Percentiles rank a stretch among this genome's conserved stretches.
Evolutionary conservation across 1,140 invertebrate genomes (phyloP).

Genomic region (Semibalanus balanoides): DNA sequence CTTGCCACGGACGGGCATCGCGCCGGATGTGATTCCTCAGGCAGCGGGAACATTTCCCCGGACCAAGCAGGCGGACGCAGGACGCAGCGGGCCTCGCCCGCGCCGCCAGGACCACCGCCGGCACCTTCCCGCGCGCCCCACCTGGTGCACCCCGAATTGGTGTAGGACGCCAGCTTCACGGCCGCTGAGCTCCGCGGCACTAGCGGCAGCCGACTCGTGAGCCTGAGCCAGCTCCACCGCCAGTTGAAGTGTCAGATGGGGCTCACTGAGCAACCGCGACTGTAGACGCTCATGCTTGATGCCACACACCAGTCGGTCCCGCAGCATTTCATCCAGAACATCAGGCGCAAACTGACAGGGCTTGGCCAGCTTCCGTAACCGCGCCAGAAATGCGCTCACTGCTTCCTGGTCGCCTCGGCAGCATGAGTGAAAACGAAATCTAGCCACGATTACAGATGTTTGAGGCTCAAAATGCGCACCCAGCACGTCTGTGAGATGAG

Average conservation of each 20-base stretch:
- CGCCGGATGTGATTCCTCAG: no score
- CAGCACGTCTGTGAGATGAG: background rate
- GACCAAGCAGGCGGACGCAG: no score
- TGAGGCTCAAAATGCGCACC: background rate
- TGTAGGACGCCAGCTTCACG: background rate
- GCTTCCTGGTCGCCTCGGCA: background rate
- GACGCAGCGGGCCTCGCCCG: no score
- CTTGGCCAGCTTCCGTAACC: background rate
- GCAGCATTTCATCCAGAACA: background rate
- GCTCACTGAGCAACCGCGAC: background rate
- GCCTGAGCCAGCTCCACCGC: background rate
- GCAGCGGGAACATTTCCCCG: no score
- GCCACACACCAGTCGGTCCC: background rate
- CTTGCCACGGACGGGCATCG: no score
- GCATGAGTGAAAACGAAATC: background rate
- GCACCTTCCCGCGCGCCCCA: background rate
- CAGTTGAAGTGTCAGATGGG: background rate
- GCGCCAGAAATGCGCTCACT: background rate
- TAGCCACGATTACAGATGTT: background rate
- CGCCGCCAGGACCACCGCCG: no score
- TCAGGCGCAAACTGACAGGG: background rate
- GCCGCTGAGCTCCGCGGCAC: background rate
- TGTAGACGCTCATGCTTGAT: background rate
- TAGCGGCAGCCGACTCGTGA: background rate
- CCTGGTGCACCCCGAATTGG: no score